Conservation (phyloP, 64 coral and sea anemone genomes). For the Cladopsammia gracilis region DNA sequence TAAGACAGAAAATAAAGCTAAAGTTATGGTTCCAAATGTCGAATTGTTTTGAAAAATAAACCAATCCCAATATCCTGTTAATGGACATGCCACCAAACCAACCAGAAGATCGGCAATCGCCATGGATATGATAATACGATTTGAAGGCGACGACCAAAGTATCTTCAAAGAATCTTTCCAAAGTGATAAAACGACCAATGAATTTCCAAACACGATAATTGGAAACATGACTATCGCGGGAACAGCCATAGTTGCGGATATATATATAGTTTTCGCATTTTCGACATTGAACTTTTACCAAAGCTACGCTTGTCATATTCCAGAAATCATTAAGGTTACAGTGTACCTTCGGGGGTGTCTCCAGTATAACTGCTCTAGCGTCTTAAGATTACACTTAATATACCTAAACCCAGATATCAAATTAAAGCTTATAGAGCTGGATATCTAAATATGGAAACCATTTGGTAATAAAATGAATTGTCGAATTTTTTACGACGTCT, state of each 20-base stretch:
- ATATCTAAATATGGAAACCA: too few species aligned
- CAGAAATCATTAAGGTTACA: conserved; percentile 11
- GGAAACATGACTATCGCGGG: not conserved
- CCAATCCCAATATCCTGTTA: not conserved
- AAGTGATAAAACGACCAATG: conserved; percentile 24
- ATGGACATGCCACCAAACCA: not conserved
- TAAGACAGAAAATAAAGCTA: not conserved
- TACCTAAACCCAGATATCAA: too few species aligned
- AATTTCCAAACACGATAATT: conserved; percentile 17
- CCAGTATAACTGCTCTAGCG: too few species aligned
- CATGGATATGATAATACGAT: conserved; percentile 29
- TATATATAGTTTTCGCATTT: not conserved
- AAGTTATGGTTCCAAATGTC: not conserved
- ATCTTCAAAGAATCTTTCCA: conserved; percentile 63
- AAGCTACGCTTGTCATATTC: conserved; percentile 18
- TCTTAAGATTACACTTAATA: too few species aligned
- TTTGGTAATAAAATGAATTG: too few species aligned
- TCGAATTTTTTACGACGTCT: too few species aligned
- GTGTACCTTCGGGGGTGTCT: too few species aligned
- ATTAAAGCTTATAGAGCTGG: too few species aligned
- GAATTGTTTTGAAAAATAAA: not conserved
- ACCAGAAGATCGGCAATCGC: conserved; percentile 55
- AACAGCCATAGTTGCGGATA: not conserved
- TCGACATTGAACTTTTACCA: not conserved
- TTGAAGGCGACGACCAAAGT: conserved; percentile 43